phyloP scores from a whole-genome alignment of 1,140 invertebrate species.

The Drosophila micromelanica region DNA sequence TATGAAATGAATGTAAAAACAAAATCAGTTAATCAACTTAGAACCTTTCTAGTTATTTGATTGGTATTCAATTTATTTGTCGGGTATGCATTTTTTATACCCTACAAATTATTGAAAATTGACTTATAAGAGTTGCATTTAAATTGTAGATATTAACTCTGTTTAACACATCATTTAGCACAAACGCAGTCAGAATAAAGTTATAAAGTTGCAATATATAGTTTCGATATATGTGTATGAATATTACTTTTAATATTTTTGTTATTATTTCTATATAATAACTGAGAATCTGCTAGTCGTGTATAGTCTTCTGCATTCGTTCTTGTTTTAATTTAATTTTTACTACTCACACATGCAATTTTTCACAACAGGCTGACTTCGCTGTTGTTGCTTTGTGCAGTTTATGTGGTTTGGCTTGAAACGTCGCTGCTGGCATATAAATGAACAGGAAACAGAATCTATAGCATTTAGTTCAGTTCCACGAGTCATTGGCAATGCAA shows the following conservation, averaged over 20 bases:
- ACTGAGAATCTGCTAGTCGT: not conserved
- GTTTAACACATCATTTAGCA: too few relatives aligned
- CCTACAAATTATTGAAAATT: too few relatives aligned
- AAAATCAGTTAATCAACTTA: not conserved
- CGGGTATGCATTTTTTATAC: too few relatives aligned
- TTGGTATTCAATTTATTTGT: not conserved
- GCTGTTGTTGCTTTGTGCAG: slow-evolving; percentile 12
- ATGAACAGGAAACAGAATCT: slow-evolving; percentile 38
- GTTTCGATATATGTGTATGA: too few relatives aligned
- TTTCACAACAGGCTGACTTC: slow-evolving; percentile 20
- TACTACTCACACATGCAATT: slow-evolving; percentile 21
- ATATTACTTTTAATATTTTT: too few relatives aligned
- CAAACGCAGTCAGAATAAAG: too few relatives aligned
- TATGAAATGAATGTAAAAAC: not conserved
- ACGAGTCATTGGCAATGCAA: slow-evolving; percentile 42
- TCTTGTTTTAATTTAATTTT: slow-evolving; percentile 25
- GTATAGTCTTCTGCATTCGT: not conserved
- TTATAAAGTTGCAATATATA: too few relatives aligned
- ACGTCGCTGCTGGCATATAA: slow-evolving; percentile 47
- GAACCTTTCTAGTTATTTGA: not conserved
- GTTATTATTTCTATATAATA: not conserved
- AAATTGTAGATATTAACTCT: too few relatives aligned
- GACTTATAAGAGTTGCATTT: too few relatives aligned
- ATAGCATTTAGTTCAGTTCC: slow-evolving; percentile 20
- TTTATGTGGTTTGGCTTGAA: slow-evolving; percentile 30